These are phyloP conservation scores for Thera obeliscata DNA, from an alignment of 2,888 invertebrate species.

Conservation along the genomic window DNA sequence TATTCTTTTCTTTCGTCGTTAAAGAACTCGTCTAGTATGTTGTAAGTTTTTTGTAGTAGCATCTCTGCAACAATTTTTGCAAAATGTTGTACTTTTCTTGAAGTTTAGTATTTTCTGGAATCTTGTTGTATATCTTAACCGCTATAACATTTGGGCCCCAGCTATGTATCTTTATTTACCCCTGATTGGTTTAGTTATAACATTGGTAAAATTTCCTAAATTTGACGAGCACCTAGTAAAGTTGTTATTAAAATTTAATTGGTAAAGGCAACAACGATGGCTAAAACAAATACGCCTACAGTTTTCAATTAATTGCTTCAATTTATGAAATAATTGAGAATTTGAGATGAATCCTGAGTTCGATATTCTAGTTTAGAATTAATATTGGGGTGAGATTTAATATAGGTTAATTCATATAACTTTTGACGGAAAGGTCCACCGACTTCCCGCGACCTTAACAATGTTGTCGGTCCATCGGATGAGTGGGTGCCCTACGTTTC, in stretches of 20 bases:
- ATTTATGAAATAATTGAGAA: constrained; percentile 23
- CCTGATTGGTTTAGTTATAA: neutral
- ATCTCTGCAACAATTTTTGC: no score
- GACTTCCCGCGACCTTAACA: no score
- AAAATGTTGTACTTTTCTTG: no score
- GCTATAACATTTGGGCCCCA: neutral
- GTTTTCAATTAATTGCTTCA: constrained; percentile 18
- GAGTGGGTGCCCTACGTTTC: no score
- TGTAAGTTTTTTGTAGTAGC: no score
- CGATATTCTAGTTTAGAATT: constrained; percentile 8
- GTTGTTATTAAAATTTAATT: constrained; percentile 19
- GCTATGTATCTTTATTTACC: neutral
- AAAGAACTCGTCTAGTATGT: no score
- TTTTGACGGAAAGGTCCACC: no score
- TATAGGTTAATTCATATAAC: neutral
- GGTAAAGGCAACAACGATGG: constrained; percentile 3
- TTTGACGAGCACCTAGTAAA: neutral
- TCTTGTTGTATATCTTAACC: no score
- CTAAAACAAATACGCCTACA: constrained; percentile 21
- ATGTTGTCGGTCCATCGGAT: no score
- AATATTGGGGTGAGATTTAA: constrained; percentile 5
- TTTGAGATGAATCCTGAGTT: constrained; percentile 12
- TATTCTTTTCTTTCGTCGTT: no score
- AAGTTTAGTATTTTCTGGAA: no score
- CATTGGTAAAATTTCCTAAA: neutral